Conservation (phyloP, 1,140 invertebrate species). For the Aphelenchoides besseyi region DNA sequence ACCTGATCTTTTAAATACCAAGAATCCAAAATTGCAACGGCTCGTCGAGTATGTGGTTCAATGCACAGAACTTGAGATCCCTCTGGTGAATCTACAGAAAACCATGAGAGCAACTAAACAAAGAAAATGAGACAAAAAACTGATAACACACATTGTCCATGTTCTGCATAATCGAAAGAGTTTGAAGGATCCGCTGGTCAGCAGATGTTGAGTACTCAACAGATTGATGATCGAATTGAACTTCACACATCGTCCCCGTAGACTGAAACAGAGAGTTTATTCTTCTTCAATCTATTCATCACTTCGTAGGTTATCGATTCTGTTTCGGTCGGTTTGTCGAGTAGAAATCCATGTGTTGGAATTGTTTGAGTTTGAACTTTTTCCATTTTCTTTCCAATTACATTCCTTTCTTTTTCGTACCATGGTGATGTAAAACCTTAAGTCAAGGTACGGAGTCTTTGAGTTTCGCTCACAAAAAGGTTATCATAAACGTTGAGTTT, state of each 20-base stretch:
- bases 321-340: constrained; percentile 17
- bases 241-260: constrained; percentile 12
- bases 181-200: neutral
- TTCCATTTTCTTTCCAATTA: neutral
- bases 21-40: constrained; percentile 3
- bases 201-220: neutral
- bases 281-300: neutral
- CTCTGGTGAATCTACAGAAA: constrained; percentile 17
- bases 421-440: no score
- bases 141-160: constrained; percentile 11
- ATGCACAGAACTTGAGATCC: constrained; percentile 13
- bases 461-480: no score
- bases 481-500: no score
- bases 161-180: constrained; percentile 7
- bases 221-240: neutral
- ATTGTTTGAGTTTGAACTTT: constrained; percentile 18
- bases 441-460: no score
- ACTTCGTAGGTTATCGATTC: neutral
- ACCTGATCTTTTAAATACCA: constrained; percentile 20
- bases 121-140: neutral
- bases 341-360: constrained; percentile 15
- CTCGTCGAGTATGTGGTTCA: neutral
- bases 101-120: constrained; percentile 13
- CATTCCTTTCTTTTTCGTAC: constrained; percentile 13
- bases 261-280: neutral